phyloP scores from a whole-genome alignment of 2,888 invertebrate genomes.

The Malacosoma neustria region DNA sequence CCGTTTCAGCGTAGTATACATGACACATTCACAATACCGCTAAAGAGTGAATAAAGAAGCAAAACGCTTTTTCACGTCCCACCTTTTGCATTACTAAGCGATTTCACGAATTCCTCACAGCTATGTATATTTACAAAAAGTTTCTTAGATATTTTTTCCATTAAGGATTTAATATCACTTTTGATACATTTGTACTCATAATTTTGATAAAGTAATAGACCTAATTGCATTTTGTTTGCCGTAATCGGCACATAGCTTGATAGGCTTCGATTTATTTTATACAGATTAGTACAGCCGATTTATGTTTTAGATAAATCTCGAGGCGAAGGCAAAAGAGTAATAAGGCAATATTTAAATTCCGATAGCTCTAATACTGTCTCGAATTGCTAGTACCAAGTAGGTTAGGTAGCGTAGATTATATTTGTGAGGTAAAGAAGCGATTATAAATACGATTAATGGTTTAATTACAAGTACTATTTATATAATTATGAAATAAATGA shows the following conservation, averaged over 20 bases:
- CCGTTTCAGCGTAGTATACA: slow-evolving; percentile 20
- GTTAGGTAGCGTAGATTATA: too few species aligned
- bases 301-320: neutral
- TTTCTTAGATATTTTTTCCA: too few species aligned
- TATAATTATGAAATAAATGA: too few species aligned
- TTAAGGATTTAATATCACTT: neutral
- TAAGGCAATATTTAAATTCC: neutral
- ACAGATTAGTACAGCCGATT: neutral
- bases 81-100: neutral
- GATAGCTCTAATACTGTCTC: neutral
- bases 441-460: too few species aligned
- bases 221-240: neutral
- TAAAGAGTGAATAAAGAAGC: slow-evolving; percentile 10
- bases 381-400: too few species aligned
- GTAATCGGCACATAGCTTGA: slow-evolving; percentile 6
- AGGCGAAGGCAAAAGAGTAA: neutral
- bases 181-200: neutral
- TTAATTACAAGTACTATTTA: too few species aligned
- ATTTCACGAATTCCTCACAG: neutral
- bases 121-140: too few species aligned
- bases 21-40: slow-evolving; percentile 30
- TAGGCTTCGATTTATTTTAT: slow-evolving; percentile 20
- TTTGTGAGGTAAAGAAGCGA: too few species aligned
- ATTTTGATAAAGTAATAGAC: slow-evolving; percentile 2
- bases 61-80: neutral